phyloP scores from a whole-genome alignment of 2,797 vertebrate species.

The Caiman crocodilus region DNA sequence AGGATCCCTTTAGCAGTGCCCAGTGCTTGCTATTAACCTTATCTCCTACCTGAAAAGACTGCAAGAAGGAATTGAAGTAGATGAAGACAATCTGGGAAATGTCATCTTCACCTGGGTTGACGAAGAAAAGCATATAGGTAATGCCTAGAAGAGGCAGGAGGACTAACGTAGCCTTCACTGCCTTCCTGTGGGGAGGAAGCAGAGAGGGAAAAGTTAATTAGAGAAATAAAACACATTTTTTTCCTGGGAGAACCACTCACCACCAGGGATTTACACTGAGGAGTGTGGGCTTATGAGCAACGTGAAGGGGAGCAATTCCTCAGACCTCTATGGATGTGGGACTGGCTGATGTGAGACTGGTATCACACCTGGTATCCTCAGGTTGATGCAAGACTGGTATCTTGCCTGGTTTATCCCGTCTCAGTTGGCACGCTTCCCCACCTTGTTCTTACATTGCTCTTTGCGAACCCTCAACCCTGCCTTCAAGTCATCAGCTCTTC shows the following conservation, averaged over 20 bases:
- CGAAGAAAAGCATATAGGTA: slow-evolving; percentile 98
- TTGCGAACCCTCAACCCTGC: neutral
- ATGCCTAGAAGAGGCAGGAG: slow-evolving; percentile 95
- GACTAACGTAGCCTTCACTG: slow-evolving; percentile 96
- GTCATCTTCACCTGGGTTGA: slow-evolving; percentile 96
- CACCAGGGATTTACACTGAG: neutral
- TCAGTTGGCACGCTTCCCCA: neutral
- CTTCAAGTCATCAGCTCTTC: neutral
- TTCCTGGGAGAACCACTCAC: neutral
- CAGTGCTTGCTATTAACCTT: neutral
- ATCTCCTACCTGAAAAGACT: slow-evolving; percentile 94
- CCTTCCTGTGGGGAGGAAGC: slow-evolving; percentile 87
- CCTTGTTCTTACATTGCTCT: neutral
- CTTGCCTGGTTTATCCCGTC: too few species aligned
- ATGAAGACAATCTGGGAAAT: slow-evolving; percentile 98
- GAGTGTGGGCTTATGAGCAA: neutral
- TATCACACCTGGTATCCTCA: neutral
- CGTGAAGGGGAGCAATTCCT: neutral
- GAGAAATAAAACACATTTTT: neutral
- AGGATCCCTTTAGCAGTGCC: neutral
- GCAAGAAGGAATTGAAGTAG: slow-evolving; percentile 98
- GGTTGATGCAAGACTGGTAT: neutral
- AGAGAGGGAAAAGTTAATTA: neutral
- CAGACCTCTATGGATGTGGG: neutral
- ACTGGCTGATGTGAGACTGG: neutral